Evolutionary conservation across 2,797 vertebrate genomes (phyloP).

Genomic region (Gymnoscopelus microlampas): DNA sequence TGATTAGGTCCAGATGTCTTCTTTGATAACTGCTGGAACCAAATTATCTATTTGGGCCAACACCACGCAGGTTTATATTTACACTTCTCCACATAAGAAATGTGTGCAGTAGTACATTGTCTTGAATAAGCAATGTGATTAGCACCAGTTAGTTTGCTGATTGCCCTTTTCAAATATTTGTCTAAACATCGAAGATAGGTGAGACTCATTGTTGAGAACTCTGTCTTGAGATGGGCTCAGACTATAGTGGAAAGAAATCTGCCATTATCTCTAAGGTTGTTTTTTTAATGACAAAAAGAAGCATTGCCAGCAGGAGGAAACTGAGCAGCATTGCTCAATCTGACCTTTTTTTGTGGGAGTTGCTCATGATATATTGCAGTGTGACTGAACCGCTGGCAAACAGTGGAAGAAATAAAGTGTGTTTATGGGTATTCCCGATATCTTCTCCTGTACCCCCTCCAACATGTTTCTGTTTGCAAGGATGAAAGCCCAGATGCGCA

Average conservation of each 20-base stretch:
- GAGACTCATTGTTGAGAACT: constrained; percentile 8
- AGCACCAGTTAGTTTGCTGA: constrained; percentile 3
- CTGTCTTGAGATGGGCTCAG: neutral
- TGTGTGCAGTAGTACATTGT: neutral
- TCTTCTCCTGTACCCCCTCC: constrained; percentile 21
- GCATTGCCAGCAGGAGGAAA: constrained; percentile 5
- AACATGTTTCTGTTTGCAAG: constrained; percentile 28
- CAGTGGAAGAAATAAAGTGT: constrained; percentile 33
- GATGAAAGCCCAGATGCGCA: constrained; percentile 18
- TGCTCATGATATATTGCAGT: constrained; percentile 47
- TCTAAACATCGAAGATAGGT: constrained; percentile 9
- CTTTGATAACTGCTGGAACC: constrained; percentile 57
- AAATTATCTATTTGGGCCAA: constrained; percentile 48
- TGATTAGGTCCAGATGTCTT: constrained; percentile 77
- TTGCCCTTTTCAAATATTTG: constrained; percentile 3
- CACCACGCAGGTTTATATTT: constrained; percentile 22
- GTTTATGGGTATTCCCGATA: constrained; percentile 20
- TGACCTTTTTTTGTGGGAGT: constrained; percentile 30
- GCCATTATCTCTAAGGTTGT: constrained; percentile 13
- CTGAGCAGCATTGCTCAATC: constrained; percentile 26
- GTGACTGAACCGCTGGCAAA: constrained; percentile 26
- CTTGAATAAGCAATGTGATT: constrained; percentile 16
- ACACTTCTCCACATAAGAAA: constrained; percentile 28
- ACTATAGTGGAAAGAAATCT: constrained; percentile 2
- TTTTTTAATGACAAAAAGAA: constrained; percentile 12